Evolutionary conservation across 1,140 invertebrate genomes (phyloP), one percentile per base, ranked within the genome.

Genomic region (Drosophila takahashii): DNA sequence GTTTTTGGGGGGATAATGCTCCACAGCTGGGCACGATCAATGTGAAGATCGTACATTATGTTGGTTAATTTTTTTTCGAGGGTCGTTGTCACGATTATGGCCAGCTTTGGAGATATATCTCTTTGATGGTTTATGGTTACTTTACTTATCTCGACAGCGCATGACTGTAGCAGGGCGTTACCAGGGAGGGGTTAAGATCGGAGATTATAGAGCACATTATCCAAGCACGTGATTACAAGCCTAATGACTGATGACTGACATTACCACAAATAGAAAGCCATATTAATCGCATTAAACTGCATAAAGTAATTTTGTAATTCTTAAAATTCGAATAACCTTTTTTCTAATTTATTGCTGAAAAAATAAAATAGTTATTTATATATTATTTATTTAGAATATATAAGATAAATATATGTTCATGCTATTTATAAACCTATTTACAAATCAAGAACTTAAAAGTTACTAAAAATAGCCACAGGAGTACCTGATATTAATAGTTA

Each of bases 21-120:
- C 16, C 36, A 8, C 10, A 71, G 47, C 27, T 32, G 27, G 41
- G 58, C 64, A 67, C 64, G 64, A 65, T 67, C 59, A 67, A 64
- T 67, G 59, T 67, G 64, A 67, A 64, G 64, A 67, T 65, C 64
- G 59, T 34, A 67, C 44, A 66, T 66, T 50, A 51, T 65, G 44
- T 64, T 42, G 45, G 34, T 27, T 26, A 32, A 41, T 39, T 53
- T 39, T 53, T 48, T 56, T 70, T 70, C 42, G 64, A 70, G 51
- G 51, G 62, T 51, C 36, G 36, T 69, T 47, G 64, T 70, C 66
- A 70, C 66, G 66, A 56, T 70, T 70, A 56, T 26, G 15, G 64
- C 50, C 39, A 50, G 41, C 50, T 70, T 29, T 26, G 16, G 10
- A 45, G 61, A 66, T 67, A 4, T 8, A 65, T 47, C 41, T 69